These are phyloP conservation scores for Peromyscus attwateri DNA, from an alignment of 2,797 vertebrate species.

Conservation along the genomic window DNA sequence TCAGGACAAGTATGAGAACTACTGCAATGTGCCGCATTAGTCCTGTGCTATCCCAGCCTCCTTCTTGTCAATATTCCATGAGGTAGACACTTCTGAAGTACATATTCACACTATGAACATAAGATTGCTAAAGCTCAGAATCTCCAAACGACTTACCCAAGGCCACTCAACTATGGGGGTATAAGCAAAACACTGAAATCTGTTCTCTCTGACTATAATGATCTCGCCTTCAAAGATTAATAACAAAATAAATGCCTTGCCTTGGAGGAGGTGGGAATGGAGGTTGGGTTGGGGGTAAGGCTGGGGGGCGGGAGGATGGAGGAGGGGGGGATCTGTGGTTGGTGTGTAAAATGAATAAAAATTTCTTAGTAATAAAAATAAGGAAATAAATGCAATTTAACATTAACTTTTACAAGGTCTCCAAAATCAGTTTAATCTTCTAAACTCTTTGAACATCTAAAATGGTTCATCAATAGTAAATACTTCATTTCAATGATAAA, in stretches of 20 bases:
- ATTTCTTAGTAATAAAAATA: too few species aligned
- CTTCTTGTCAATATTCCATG: background rate
- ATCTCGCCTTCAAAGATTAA: slow-evolving; percentile 36
- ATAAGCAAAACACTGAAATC: background rate
- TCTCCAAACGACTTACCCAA: background rate
- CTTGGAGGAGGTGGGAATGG: too few species aligned
- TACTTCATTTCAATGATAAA: background rate
- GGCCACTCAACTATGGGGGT: background rate
- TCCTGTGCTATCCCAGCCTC: background rate
- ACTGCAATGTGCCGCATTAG: background rate
- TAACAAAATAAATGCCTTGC: background rate
- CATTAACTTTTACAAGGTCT: background rate
- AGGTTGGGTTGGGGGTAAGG: too few species aligned
- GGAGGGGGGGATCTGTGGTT: too few species aligned
- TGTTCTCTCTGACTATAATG: background rate
- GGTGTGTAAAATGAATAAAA: too few species aligned
- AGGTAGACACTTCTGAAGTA: background rate
- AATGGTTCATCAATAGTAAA: background rate
- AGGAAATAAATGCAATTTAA: background rate
- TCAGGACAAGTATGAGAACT: background rate
- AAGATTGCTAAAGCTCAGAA: background rate
- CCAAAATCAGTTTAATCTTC: background rate
- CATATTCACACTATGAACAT: background rate
- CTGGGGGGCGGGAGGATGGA: too few species aligned
- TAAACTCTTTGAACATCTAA: background rate